These are phyloP conservation scores for Emydocephalus ijimae DNA, from an alignment of 2,113 vertebrate genomes.

Conservation along the genomic window DNA sequence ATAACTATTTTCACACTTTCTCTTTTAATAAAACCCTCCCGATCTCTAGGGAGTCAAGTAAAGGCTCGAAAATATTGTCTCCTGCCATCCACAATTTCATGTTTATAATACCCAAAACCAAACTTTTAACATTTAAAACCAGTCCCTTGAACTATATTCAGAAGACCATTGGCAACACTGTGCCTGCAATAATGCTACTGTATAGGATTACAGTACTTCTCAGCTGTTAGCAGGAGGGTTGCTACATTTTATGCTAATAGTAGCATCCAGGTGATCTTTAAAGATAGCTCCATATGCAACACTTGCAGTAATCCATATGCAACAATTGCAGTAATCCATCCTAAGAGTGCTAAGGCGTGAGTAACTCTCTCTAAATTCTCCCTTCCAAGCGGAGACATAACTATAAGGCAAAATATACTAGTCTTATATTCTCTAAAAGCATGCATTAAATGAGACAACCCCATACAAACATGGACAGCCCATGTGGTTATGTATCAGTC, in stretches of 20 bases:
- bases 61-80: not conserved
- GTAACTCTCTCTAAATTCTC: not conserved
- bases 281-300: not conserved
- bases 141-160: not conserved
- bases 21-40: not conserved
- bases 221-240: not conserved
- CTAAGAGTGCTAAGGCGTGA: not conserved
- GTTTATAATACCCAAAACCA: not conserved
- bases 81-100: not conserved
- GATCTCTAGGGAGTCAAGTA: not conserved
- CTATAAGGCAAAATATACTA: not conserved
- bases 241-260: not conserved
- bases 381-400: not conserved
- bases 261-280: not conserved
- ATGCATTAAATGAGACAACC: not conserved
- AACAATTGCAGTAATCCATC: not conserved
- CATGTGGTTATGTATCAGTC: not conserved
- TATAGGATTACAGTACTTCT: not conserved
- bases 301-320: not conserved
- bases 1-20: not conserved
- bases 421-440: not conserved
- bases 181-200: not conserved
- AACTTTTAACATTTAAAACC: not conserved
- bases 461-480: not conserved
- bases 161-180: not conserved